Evolutionary conservation across 2,113 vertebrate genomes (phyloP), one percentile per base, ranked within the genome.

Genomic region (Apteryx owenii): DNA sequence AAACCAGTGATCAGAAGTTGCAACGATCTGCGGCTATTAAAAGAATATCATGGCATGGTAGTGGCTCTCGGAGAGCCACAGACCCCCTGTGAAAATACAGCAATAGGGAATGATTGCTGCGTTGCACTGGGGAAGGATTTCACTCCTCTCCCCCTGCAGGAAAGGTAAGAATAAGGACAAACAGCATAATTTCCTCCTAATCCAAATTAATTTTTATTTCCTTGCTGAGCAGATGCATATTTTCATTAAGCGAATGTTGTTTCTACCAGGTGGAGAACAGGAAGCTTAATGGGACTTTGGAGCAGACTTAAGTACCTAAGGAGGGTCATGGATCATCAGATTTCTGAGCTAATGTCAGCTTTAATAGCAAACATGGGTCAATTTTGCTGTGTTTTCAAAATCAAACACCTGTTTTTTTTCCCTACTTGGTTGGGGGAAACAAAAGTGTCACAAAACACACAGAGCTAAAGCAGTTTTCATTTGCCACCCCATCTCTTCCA

Each of bases 21-120:
- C 72, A 98, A 90, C 7, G 98, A 99, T 92, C 95, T 99, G 70
- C 96, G 79, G 44, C 96, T 99, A 14, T 96, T 99, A 46, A 98
- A 98, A 93, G 98, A 98, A 40, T 98, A 99, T 94, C 98, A 98
- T 2, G 98, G 98, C 66, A 96, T 98, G 88, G 96, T 98, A 46
- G 96, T 97, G 1, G 97, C 96, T 14, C 98, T 98, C 93, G 99
- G 72, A 97, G 96, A 95, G 28, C 48, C 92, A 66, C 91, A 92
- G 71, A 88, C 36, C 14, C 88, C 97, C 8, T 98, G 97, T 96
- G 98, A 98, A 97, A 98, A 98, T 23, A 82, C 97, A 29, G 56
- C 77, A 38, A 81, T 88, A 15, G 81, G 62, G 33, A 85, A 98
- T 1, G 97, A 98, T 65, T 88, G 26, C 53, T 98, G 96, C 53